Conservation (phyloP, 1,140 invertebrate genomes). For the Pristionchus pacificus region DNA sequence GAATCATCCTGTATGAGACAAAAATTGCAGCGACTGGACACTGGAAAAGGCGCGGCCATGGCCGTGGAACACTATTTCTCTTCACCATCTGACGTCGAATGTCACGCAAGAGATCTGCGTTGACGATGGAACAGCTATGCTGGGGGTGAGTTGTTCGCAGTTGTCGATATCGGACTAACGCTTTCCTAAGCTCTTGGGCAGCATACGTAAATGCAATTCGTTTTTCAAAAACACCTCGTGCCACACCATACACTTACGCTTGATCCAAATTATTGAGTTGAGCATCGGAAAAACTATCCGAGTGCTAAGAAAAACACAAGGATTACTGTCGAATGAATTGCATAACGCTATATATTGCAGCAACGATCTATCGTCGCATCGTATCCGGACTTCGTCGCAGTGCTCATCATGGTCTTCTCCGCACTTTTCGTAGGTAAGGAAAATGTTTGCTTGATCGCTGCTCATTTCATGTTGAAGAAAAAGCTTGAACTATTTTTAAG, state of each 20-base stretch:
- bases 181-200: too few species aligned
- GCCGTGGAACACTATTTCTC: background rate
- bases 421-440: constrained; percentile 67
- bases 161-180: too few species aligned
- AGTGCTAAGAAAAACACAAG: too few species aligned
- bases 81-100: background rate
- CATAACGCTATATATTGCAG: constrained; percentile 73
- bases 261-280: too few species aligned
- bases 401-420: constrained; percentile 46
- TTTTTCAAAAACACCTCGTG: background rate
- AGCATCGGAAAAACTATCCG: constrained; percentile 4
- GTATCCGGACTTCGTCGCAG: constrained; percentile 50
- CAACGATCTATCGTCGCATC: constrained; percentile 63
- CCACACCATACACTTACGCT: constrained; percentile 58
- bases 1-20: constrained; percentile 71
- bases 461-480: background rate
- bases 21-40: background rate
- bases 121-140: background rate
- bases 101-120: background rate
- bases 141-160: too few species aligned
- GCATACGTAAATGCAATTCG: background rate
- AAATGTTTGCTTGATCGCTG: constrained; percentile 59
- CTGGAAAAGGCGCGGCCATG: background rate
- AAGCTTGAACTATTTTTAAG: too few species aligned
- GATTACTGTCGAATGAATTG: too few species aligned